These are phyloP conservation scores for Drosophila pallidifrons DNA, from an alignment of 1,140 invertebrate species.

Conservation along the genomic window DNA sequence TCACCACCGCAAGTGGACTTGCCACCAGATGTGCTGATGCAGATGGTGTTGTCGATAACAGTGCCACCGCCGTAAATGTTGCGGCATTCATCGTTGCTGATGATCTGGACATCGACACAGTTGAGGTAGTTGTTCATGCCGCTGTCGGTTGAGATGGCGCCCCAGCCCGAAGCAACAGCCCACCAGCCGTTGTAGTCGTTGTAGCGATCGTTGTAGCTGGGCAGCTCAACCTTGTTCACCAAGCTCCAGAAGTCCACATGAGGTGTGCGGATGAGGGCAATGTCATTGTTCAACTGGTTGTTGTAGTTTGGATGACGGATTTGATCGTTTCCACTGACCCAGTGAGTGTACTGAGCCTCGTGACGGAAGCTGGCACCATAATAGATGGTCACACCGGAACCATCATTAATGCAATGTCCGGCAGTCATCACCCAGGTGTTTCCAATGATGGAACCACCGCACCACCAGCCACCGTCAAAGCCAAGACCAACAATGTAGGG, in stretches of 20 bases:
- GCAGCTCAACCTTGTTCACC: slow-evolving; percentile 61
- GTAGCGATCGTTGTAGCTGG: slow-evolving; percentile 58
- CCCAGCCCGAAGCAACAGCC: slow-evolving; percentile 66
- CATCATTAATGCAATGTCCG: slow-evolving; percentile 86
- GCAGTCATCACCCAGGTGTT: slow-evolving; percentile 86
- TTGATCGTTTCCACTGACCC: slow-evolving; percentile 39
- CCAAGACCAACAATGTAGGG: slow-evolving; percentile 86
- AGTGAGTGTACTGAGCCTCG: slow-evolving; percentile 54
- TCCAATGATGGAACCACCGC: slow-evolving; percentile 88
- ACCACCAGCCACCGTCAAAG: slow-evolving; percentile 85
- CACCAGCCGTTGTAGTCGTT: slow-evolving; percentile 44
- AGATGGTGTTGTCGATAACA: slow-evolving; percentile 60
- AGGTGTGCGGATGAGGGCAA: slow-evolving; percentile 59
- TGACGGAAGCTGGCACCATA: slow-evolving; percentile 69
- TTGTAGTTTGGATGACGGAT: slow-evolving; percentile 52
- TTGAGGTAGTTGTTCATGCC: slow-evolving; percentile 56
- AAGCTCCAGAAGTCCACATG: slow-evolving; percentile 60
- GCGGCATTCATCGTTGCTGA: slow-evolving; percentile 24
- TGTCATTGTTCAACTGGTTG: slow-evolving; percentile 54
- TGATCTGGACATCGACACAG: slow-evolving; percentile 51
- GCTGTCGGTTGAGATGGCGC: slow-evolving; percentile 48
- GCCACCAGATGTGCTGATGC: slow-evolving; percentile 57
- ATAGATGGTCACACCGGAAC: slow-evolving; percentile 38
- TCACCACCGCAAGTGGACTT: slow-evolving; percentile 85
- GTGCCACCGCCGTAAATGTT: slow-evolving; percentile 26